Evolutionary conservation across 1,140 invertebrate genomes (phyloP).

Genomic region (Eciton burchellii): DNA sequence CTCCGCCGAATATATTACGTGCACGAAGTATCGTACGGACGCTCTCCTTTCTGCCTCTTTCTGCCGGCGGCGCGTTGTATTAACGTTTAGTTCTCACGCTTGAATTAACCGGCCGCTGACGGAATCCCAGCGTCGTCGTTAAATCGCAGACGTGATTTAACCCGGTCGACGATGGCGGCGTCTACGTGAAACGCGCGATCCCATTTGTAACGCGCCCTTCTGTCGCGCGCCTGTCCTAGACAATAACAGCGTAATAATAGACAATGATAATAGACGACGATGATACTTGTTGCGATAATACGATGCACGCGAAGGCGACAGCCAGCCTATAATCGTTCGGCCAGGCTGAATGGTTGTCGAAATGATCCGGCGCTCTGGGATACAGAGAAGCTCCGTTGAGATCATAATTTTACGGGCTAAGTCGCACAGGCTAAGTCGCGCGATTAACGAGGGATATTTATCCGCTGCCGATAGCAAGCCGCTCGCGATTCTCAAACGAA

Average conservation of each 20-base stretch:
- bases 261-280: neutral
- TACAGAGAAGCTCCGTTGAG: no score
- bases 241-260: neutral
- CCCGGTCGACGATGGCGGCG: conserved; percentile 2
- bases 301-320: neutral
- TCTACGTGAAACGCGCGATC: neutral
- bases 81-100: conserved; percentile 51
- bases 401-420: no score
- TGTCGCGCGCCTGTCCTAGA: neutral
- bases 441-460: no score
- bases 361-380: no score
- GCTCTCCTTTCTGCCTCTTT: neutral
- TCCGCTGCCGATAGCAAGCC: no score
- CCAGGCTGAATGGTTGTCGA: no score
- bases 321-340: no score
- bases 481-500: no score
- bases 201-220: neutral
- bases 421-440: no score
- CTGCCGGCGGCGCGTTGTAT: neutral
- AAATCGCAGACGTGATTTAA: conserved; percentile 40
- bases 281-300: neutral
- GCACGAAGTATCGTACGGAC: neutral
- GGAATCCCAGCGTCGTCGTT: conserved; percentile 14
- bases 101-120: neutral
- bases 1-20: conserved; percentile 46